Evolutionary conservation across 2,888 invertebrate species (phyloP).

Genomic region (Congeria kusceri): DNA sequence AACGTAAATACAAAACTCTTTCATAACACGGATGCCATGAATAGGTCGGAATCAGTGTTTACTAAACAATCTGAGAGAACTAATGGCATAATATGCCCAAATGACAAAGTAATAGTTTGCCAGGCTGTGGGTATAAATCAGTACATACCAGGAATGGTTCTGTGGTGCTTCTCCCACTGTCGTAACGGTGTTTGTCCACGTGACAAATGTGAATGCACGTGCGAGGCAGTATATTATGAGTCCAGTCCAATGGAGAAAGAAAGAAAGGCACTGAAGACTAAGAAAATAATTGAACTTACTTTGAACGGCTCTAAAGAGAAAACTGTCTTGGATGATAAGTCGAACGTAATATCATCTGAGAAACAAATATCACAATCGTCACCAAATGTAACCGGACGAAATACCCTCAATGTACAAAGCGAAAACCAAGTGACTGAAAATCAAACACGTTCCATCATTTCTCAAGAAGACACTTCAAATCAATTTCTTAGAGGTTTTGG

Average conservation of each 20-base stretch:
- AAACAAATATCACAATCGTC: too few species aligned
- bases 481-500: too few species aligned
- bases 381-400: too few species aligned
- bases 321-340: not conserved
- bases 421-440: too few species aligned
- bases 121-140: slow-evolving; percentile 34
- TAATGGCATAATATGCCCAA: not conserved
- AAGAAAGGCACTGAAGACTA: slow-evolving; percentile 2
- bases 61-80: too few species aligned
- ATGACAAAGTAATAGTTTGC: slow-evolving; percentile 32
- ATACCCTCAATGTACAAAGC: too few species aligned
- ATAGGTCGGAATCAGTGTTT: too few species aligned
- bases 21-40: too few species aligned
- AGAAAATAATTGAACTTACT: slow-evolving; percentile 12
- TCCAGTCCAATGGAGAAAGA: not conserved
- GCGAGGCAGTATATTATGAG: not conserved
- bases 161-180: slow-evolving; percentile 59
- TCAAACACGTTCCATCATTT: too few species aligned
- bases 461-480: too few species aligned
- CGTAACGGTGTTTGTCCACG: slow-evolving; percentile 40
- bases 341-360: not conserved
- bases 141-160: slow-evolving; percentile 49
- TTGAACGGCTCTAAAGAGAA: slow-evolving; percentile 21
- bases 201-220: slow-evolving; percentile 39
- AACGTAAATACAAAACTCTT: too few species aligned